These are phyloP conservation scores for Ceriagrion tenellum DNA, from an alignment of 2,888 invertebrate species.

Conservation along the genomic window DNA sequence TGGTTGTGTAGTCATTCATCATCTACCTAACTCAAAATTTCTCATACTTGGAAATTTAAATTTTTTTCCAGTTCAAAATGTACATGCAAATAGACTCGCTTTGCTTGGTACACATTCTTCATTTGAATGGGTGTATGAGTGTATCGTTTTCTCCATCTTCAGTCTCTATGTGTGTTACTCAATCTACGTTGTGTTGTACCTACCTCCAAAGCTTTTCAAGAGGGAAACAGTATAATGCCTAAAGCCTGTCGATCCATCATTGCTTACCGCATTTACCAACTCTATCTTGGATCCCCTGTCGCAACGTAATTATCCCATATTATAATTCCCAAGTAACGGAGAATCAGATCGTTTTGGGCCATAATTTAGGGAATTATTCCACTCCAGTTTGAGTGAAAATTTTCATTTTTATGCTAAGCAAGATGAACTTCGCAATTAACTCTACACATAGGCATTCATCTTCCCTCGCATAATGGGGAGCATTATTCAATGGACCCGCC, in stretches of 20 bases:
- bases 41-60: background rate
- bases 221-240: background rate
- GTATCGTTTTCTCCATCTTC: no score
- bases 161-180: no score
- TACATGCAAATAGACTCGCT: background rate
- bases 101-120: background rate
- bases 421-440: background rate
- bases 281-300: background rate
- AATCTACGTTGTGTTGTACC: no score
- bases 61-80: background rate
- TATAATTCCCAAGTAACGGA: background rate
- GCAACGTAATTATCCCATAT: background rate
- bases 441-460: background rate
- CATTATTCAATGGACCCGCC: background rate
- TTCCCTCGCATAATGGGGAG: background rate
- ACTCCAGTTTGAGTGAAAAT: background rate
- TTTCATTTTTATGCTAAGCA: conserved; percentile 26
- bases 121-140: no score
- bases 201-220: background rate
- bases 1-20: background rate
- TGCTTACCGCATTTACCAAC: background rate
- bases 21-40: background rate
- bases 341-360: background rate
- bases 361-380: background rate
- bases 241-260: background rate